Percentiles rank a stretch among this genome's conserved stretches.
Evolutionary conservation across 2,888 invertebrate species (phyloP).

Genomic region (Chorisops tibialis): DNA sequence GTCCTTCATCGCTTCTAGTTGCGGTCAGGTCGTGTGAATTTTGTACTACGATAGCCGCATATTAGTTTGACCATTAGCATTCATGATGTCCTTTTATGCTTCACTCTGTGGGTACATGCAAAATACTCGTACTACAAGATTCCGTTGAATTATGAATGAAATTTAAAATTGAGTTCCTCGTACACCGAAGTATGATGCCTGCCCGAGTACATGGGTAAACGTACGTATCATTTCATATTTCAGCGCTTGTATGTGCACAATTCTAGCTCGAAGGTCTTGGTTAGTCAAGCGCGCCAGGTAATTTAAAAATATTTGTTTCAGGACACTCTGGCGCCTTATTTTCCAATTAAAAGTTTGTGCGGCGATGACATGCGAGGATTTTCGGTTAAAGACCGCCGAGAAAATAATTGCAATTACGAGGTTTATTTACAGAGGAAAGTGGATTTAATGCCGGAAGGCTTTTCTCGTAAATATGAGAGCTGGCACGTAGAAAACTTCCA

Average conservation of each 20-base stretch:
- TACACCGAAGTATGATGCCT: background rate
- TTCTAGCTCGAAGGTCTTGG: background rate
- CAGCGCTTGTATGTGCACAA: background rate
- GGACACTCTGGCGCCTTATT: constrained; percentile 9
- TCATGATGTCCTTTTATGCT: constrained; percentile 19
- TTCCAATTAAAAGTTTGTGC: constrained; percentile 14
- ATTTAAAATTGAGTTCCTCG: constrained; percentile 14
- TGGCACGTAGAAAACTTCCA: no score
- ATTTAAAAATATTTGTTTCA: constrained; percentile 6
- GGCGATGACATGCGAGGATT: background rate
- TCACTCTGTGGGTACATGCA: no score
- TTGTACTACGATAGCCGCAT: constrained; percentile 16
- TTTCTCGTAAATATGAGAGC: no score
- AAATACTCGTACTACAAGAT: background rate
- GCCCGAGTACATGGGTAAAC: background rate
- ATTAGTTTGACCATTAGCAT: constrained; percentile 24
- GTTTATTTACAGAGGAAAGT: background rate
- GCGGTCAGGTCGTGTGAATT: constrained; percentile 2
- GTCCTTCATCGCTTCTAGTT: background rate
- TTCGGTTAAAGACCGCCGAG: background rate
- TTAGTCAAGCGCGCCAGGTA: background rate
- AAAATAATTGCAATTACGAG: constrained; percentile 5
- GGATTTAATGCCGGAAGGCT: background rate
- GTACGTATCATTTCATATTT: background rate
- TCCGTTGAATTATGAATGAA: constrained; percentile 21